Evolutionary conservation across 2,113 vertebrate species (phyloP), one percentile per base, ranked within the genome.

Genomic region (Myotis lucifugus): DNA sequence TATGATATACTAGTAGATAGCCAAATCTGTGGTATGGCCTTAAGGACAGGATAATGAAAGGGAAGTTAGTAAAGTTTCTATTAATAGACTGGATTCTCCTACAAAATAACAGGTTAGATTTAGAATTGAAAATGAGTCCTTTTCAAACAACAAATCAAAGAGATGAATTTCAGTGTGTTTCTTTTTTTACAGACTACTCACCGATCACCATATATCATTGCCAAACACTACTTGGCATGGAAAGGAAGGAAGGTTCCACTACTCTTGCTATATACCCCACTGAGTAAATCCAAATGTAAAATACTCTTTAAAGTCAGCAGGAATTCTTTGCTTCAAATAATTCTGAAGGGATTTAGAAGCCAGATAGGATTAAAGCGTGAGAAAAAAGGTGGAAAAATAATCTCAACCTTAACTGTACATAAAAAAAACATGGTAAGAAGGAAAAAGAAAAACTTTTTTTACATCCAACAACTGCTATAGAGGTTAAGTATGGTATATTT

Each of bases 251-350:
- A 78, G 82, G 56, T 61, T 87, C 19, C 67, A 29, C 59, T 34
- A 5, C 32, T 87, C 32, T 73, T 67, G 27, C 40, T 83, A 23
- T 48, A 21, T 82, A 73, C 13, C 66, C 46, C 12, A 86, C 78
- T 6, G 40, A 77, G 84, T 79, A 95, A 88, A 94, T 73, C 84
- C 56, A 81, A 96, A 74, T 78, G 54, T 70, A 67, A 90, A 95
- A 74, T 15, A 18, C 2, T 59, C 93, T 97, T 97, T 97, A 90
- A 97, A 96, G 89, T 96, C 69, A 90, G 77, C 82, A 79, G 82
- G 92, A 67, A 78, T 96, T 94, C 81, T 97, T 91, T 88, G 37
- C 90, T 96, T 96, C 67, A 88, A 74, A 95, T 82, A 95, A 90
- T 90, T 95, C 90, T 93, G 77, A 91, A 93, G 54, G 37, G 81